Percentiles rank a stretch among this genome's conserved stretches.
Conservation (phyloP, 2,888 invertebrate species). For the Cerastis rubricosa region DNA sequence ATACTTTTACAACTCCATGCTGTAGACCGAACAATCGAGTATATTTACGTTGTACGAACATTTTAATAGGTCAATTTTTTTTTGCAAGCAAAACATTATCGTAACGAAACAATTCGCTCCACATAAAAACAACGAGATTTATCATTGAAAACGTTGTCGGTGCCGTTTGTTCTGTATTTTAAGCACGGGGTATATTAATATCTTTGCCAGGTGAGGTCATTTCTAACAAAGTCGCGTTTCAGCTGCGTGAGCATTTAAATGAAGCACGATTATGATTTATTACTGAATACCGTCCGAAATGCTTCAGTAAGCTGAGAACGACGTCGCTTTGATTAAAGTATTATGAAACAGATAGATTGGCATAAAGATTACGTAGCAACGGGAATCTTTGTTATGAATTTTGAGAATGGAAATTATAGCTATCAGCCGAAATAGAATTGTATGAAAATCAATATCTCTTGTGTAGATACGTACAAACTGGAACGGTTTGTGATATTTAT, state of each 20-base stretch:
- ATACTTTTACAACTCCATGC: conserved; percentile 1
- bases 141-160: conserved; percentile 20
- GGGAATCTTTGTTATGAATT: conserved; percentile 14
- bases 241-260: conserved; percentile 44
- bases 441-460: conserved; percentile 17
- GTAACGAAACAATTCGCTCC: neutral
- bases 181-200: conserved; percentile 45
- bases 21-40: neutral
- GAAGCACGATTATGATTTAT: conserved; percentile 51
- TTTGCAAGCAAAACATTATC: neutral
- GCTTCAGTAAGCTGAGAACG: conserved; percentile 52
- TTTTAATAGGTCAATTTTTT: neutral
- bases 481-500: neutral
- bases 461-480: neutral
- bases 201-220: conserved; percentile 45
- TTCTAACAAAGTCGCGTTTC: conserved; percentile 34
- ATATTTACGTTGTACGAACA: neutral
- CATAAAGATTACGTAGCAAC: conserved; percentile 17
- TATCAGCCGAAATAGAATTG: conserved; percentile 9
- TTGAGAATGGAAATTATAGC: conserved; percentile 19
- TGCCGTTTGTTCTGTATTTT: conserved; percentile 34
- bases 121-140: conserved; percentile 35
- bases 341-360: conserved; percentile 26
- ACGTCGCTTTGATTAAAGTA: conserved; percentile 39
- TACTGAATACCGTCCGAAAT: conserved; percentile 32